Conservation (phyloP, 2,888 invertebrate genomes). For the Nomada hirtipes region DNA sequence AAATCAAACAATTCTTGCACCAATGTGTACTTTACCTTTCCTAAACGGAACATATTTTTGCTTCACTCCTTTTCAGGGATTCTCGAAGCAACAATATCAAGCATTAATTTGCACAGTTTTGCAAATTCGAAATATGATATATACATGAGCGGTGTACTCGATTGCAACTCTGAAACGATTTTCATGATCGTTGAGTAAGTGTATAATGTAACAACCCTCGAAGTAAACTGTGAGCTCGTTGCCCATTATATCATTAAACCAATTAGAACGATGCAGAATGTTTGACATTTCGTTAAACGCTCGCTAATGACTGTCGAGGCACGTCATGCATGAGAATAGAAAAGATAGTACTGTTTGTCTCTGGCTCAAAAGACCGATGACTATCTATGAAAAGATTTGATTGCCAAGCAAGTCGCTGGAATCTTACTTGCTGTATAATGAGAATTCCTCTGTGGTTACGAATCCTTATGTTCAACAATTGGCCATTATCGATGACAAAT, state of each 20-base stretch:
- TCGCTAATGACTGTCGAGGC: slow-evolving; percentile 56
- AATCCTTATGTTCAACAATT: slow-evolving; percentile 65
- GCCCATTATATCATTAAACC: slow-evolving; percentile 45
- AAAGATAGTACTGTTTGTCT: slow-evolving; percentile 68
- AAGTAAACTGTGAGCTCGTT: slow-evolving; percentile 11
- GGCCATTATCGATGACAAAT: slow-evolving; percentile 65
- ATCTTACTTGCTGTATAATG: slow-evolving; percentile 61
- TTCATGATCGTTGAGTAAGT: neutral
- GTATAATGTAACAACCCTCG: neutral
- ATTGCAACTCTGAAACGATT: neutral
- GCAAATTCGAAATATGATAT: neutral
- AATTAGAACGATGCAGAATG: slow-evolving; percentile 47
- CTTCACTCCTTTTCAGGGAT: no score
- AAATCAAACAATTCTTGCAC: no score
- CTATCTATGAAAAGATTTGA: slow-evolving; percentile 68
- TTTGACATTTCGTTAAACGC: slow-evolving; percentile 63
- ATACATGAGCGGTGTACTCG: neutral
- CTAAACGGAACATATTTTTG: no score
- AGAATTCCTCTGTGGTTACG: slow-evolving; percentile 64
- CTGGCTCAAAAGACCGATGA: slow-evolving; percentile 59
- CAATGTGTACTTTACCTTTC: no score
- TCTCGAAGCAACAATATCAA: no score
- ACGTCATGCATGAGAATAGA: slow-evolving; percentile 69
- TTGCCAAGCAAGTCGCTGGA: slow-evolving; percentile 58
- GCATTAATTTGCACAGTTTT: neutral